These are phyloP conservation scores for Peucedramus taeniatus DNA, from an alignment of 2,113 vertebrate species.

Conservation along the genomic window DNA sequence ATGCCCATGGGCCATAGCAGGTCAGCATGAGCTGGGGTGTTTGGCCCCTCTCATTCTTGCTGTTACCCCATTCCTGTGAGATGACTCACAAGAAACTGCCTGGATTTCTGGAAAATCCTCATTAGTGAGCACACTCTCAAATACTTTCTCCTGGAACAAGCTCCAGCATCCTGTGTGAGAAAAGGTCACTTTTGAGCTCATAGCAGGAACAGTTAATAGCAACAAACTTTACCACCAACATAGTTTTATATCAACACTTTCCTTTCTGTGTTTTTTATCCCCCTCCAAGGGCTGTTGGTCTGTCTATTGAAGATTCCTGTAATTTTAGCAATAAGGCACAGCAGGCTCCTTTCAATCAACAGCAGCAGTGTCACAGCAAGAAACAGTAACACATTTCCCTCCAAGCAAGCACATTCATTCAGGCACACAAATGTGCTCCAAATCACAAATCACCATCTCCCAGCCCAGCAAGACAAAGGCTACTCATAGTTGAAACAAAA, in stretches of 20 bases:
- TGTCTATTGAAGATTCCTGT: background rate
- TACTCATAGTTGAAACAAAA: constrained; percentile 39
- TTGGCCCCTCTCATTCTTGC: background rate
- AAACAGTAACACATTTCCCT: constrained; percentile 20
- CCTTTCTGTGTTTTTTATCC: background rate
- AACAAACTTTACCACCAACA: background rate
- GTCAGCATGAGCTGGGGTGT: background rate
- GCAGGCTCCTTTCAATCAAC: constrained; percentile 52
- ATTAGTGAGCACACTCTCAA: background rate
- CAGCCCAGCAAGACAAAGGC: constrained; percentile 40
- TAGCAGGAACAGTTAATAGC: background rate
- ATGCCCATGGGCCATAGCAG: background rate
- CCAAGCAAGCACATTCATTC: constrained; percentile 3
- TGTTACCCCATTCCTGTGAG: background rate
- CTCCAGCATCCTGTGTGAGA: background rate
- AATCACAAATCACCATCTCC: constrained; percentile 2
- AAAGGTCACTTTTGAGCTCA: background rate
- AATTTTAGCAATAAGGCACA: constrained; percentile 43
- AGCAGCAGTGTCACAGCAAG: constrained; percentile 6
- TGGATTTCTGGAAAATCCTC: background rate
- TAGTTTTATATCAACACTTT: constrained; percentile 1
- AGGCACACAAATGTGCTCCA: constrained; percentile 12
- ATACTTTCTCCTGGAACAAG: background rate
- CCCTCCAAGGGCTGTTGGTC: background rate
- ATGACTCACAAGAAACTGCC: background rate